Evolutionary conservation across 64 coral and sea anemone genomes (phyloP).

Genomic region (Cladopsammia gracilis): DNA sequence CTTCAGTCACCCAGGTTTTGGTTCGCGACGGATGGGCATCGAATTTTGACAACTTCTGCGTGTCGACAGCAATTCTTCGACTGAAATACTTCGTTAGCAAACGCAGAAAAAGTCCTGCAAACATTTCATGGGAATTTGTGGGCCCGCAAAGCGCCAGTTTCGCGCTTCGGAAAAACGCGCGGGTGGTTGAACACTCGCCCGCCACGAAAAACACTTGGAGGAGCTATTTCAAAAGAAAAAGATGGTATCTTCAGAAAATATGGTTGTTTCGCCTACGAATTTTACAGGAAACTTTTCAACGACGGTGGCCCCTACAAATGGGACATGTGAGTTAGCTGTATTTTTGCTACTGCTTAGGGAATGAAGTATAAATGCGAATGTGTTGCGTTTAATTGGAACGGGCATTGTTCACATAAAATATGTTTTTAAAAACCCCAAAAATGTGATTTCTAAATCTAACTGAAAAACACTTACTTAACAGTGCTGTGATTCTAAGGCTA

Average conservation of each 20-base stretch:
- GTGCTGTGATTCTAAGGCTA: no score
- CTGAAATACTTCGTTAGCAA: not conserved
- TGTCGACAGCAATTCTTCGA: not conserved
- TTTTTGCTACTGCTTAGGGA: not conserved
- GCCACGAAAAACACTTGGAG: not conserved
- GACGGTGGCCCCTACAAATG: slow-evolving; percentile 9
- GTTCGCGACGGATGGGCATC: not conserved
- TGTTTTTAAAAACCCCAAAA: no score
- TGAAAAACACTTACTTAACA: no score
- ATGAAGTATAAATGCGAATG: not conserved
- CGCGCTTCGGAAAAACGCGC: not conserved
- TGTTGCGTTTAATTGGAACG: no score
- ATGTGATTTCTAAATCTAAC: no score
- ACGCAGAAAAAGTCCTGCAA: not conserved
- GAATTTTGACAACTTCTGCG: not conserved
- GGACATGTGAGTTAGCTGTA: slow-evolving; percentile 9
- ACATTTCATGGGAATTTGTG: not conserved
- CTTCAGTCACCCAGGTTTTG: not conserved
- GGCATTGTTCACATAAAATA: no score
- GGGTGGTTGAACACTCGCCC: not conserved
- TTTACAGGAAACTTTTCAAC: slow-evolving; percentile 19
- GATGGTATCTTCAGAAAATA: not conserved
- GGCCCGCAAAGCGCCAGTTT: not conserved
- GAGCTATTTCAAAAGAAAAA: no score
- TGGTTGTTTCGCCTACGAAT: not conserved